Evolutionary conservation across 2,113 vertebrate genomes (phyloP), one percentile per base, ranked within the genome.

Genomic region (Corydoras maculifer): DNA sequence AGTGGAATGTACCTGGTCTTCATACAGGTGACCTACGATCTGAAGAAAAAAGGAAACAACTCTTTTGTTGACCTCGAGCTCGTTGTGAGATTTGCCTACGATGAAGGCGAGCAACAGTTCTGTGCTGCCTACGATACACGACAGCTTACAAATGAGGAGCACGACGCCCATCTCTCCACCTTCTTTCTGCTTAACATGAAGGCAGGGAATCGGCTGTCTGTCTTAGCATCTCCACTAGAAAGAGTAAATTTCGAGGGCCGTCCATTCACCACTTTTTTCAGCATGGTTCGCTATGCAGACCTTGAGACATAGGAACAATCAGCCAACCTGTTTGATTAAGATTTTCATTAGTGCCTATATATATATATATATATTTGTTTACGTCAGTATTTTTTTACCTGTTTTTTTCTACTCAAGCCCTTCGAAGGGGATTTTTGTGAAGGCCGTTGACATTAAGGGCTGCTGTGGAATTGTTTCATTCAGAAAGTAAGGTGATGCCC

Each of bases 1-100:
- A 9, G 8, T 5, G 77, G 74, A 3, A 51, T 70, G 31, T 79
- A 76, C 59, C 65, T 79, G 35, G 11, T 73, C 35, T 76, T 75
- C 66, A n/a, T 79, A 43, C 77, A 79, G 58, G 62, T 25, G 35
- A 79, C 74, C n/a, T 79, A 66, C 18, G 0, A 8, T 1, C 48
- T 73, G 0, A 8, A 53, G 3, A 14, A 25, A 18, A 18, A 61
- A 6, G 7, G 11, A 1, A 3, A 43, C 9, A 55, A 2, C 10
- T 1, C 18, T 8, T 15, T 15, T 0, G 14, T 57, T 15, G 55
- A 72, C 2, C 60, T 75, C 13, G 15, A 7, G 9, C 25, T 75
- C 5, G 1, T 8, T 2, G 51, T 79, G 70, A 9, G 53, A 10
- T 54, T 75, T 29, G 8, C 0, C 12, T 62, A 54, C n/a, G 0